These are phyloP conservation scores for Nephrotoma guestfalica DNA, from an alignment of 2,888 invertebrate species.

Conservation along the genomic window DNA sequence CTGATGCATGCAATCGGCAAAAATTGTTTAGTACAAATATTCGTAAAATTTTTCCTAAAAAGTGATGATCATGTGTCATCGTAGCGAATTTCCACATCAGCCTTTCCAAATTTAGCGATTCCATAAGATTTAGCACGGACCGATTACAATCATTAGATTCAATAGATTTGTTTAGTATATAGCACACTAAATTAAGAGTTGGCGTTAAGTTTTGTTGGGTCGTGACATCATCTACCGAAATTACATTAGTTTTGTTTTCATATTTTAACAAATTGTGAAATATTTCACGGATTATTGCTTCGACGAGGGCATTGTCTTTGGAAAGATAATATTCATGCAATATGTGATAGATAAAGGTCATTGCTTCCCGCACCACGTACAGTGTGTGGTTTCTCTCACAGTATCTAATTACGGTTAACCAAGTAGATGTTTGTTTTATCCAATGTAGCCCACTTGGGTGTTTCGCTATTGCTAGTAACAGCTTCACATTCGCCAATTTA, in stretches of 20 bases:
- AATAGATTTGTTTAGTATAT: constrained; percentile 37
- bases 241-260: constrained; percentile 24
- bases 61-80: constrained; percentile 27
- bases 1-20: constrained; percentile 4
- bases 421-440: constrained; percentile 44
- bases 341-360: constrained; percentile 45
- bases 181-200: constrained; percentile 39
- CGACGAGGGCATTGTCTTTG: constrained; percentile 37
- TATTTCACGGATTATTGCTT: constrained; percentile 39
- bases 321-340: constrained; percentile 36
- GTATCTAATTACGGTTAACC: constrained; percentile 48
- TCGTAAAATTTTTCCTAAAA: constrained; percentile 21
- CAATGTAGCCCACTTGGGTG: constrained; percentile 51
- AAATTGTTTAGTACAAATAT: constrained; percentile 8
- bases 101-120: constrained; percentile 23
- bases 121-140: constrained; percentile 24
- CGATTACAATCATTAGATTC: constrained; percentile 30
- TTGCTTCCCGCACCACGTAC: constrained; percentile 53
- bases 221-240: constrained; percentile 35
- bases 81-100: constrained; percentile 27
- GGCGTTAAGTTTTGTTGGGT: constrained; percentile 39
- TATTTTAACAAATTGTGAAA: constrained; percentile 17
- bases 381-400: constrained; percentile 52
- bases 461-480: constrained; percentile 41
- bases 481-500: constrained; percentile 49